These are phyloP conservation scores for Astatotilapia flaviijosephi DNA, from an alignment of 2,113 vertebrate species.

Conservation along the genomic window DNA sequence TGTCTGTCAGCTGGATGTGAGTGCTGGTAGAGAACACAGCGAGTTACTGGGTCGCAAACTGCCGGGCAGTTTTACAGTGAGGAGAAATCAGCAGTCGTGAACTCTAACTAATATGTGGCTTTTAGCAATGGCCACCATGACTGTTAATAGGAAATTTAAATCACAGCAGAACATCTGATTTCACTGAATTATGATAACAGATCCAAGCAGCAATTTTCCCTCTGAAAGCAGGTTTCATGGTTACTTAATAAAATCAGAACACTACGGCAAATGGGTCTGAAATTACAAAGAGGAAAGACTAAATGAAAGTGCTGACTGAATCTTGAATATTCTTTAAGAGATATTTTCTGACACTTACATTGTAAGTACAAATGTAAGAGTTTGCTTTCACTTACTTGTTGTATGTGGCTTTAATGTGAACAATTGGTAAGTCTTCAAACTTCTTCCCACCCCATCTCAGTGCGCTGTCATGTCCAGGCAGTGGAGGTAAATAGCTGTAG, in stretches of 20 bases:
- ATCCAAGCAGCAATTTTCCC: neutral
- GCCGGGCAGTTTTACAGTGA: neutral
- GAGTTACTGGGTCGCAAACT: neutral
- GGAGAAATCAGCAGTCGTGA: fast-evolving
- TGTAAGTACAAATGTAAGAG: neutral
- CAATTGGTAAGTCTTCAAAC: slow-evolving; percentile 86
- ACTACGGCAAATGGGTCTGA: neutral
- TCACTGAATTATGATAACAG: neutral
- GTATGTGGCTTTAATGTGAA: slow-evolving; percentile 90
- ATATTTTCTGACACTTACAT: neutral
- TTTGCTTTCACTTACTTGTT: slow-evolving; percentile 87
- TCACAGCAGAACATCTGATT: neutral
- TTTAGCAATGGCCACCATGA: neutral
- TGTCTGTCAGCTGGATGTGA: slow-evolving; percentile 83
- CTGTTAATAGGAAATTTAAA: neutral
- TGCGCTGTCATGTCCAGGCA: slow-evolving; percentile 74
- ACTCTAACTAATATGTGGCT: neutral
- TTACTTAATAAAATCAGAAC: neutral
- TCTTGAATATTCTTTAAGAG: neutral
- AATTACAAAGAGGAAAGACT: neutral
- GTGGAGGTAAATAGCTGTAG: slow-evolving; percentile 76
- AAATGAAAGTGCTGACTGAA: neutral
- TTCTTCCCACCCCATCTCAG: slow-evolving; percentile 82
- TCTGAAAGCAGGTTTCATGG: neutral
- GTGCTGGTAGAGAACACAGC: slow-evolving; percentile 70